These are phyloP conservation scores for Dugesia japonica DNA, from an alignment of 2,888 invertebrate species.

Conservation along the genomic window DNA sequence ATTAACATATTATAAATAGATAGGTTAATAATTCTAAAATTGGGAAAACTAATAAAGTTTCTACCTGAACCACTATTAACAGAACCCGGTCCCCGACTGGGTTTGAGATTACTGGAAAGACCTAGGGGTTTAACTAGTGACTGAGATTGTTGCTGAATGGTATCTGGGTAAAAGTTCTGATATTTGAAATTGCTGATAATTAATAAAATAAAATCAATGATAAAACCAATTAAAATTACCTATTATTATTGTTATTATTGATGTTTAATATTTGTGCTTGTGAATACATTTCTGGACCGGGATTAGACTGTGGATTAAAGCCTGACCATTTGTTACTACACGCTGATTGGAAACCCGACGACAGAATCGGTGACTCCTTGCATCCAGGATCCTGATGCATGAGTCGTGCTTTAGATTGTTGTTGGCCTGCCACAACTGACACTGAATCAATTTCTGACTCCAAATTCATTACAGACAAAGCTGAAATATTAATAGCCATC, in stretches of 20 bases:
- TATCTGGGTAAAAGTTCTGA: not conserved
- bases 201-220: not conserved
- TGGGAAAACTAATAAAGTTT: no score
- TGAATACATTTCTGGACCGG: constrained; percentile 10
- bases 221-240: not conserved
- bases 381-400: not conserved
- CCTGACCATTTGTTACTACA: constrained; percentile 3
- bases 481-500: no score
- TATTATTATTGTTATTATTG: not conserved
- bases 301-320: not conserved
- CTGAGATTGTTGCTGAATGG: not conserved
- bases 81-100: not conserved
- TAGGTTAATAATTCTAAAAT: no score
- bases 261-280: not conserved
- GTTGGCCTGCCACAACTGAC: not conserved
- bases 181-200: not conserved
- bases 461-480: not conserved
- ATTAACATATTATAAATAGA: no score
- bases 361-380: constrained; percentile 6
- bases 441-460: constrained; percentile 15
- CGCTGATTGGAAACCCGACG: not conserved
- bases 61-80: constrained; percentile 10
- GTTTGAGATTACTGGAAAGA: constrained; percentile 20
- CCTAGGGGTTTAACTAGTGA: not conserved
- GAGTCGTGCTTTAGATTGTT: not conserved